A percentile compares a stretch with the other conserved stretches of the same genome.
phyloP scores from a whole-genome alignment of 2,888 invertebrate genomes.

The Pterostichus madidus region DNA sequence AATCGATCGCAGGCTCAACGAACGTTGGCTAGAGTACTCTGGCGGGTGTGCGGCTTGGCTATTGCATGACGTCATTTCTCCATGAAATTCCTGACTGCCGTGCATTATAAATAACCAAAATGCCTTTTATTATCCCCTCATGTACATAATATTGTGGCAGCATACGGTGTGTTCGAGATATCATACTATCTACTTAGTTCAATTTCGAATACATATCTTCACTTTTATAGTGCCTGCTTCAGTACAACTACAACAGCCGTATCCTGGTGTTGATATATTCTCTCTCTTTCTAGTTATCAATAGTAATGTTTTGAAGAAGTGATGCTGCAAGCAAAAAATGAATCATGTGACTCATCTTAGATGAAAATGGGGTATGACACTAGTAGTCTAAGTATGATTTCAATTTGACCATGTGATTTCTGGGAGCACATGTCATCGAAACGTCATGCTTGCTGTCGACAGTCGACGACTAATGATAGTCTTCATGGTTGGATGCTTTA shows the following conservation, averaged over 20 bases:
- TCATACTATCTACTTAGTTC: conserved; percentile 10
- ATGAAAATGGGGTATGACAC: conserved; percentile 60
- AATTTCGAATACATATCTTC: conserved; percentile 2
- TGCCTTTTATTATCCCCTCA: conserved; percentile 68
- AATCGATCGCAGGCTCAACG: conserved; percentile 73
- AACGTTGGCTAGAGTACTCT: conserved; percentile 70
- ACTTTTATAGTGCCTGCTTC: too few species aligned
- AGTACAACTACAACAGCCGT: not conserved
- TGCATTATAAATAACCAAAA: conserved; percentile 75
- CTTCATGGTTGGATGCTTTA: conserved; percentile 41
- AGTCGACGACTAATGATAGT: conserved; percentile 40
- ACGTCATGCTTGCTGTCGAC: conserved; percentile 55
- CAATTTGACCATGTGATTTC: conserved; percentile 61
- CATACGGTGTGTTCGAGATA: conserved; percentile 32
- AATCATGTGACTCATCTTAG: conserved; percentile 53
- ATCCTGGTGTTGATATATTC: not conserved
- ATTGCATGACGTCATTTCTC: conserved; percentile 74
- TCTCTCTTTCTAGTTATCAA: too few species aligned
- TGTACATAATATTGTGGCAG: conserved; percentile 37
- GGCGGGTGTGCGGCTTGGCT: conserved; percentile 70
- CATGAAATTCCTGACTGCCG: conserved; percentile 75
- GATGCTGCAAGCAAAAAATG: conserved; percentile 27
- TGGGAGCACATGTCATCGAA: conserved; percentile 64
- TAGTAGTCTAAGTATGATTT: conserved; percentile 42
- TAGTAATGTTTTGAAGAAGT: not conserved